These are phyloP conservation scores for Oopsacas minuta DNA, from an alignment of 37 sponge, comb jelly and placozoan species.

Conservation along the genomic window DNA sequence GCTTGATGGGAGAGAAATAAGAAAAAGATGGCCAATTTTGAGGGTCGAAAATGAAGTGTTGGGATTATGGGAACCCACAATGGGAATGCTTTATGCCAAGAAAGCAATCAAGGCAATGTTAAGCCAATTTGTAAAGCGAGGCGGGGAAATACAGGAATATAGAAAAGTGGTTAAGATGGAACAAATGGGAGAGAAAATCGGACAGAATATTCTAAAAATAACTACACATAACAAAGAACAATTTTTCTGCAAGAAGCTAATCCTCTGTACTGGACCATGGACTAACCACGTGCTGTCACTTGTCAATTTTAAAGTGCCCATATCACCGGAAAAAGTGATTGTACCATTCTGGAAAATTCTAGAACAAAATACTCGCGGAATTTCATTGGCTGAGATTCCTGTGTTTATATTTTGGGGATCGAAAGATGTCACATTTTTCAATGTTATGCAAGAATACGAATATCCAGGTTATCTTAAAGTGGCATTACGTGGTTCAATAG, in stretches of 20 bases:
- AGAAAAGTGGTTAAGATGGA: conserved; percentile 39
- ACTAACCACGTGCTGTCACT: conserved; percentile 24
- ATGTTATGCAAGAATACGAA: conserved; percentile 51
- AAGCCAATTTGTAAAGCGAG: conserved; percentile 37
- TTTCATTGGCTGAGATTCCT: conserved; percentile 28
- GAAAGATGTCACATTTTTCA: background rate
- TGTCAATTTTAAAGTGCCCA: conserved; percentile 44
- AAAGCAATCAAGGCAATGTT: conserved; percentile 43
- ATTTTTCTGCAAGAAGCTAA: conserved; percentile 33
- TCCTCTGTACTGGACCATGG: conserved; percentile 68
- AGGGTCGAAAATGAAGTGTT: conserved; percentile 29
- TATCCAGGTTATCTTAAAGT: conserved; percentile 77
- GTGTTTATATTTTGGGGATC: conserved; percentile 28
- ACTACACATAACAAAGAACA: conserved; percentile 24
- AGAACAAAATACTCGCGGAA: background rate
- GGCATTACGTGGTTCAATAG: background rate
- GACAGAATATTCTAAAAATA: conserved; percentile 25
- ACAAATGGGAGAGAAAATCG: background rate
- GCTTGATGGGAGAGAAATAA: conserved; percentile 26
- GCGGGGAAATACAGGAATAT: conserved; percentile 42
- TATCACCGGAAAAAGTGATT: background rate
- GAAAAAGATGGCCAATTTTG: conserved; percentile 28
- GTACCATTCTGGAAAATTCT: background rate
- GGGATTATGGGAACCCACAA: conserved; percentile 44
- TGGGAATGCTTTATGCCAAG: conserved; percentile 38